Base-by-base conservation (phyloP, 1,140 invertebrate species). In the Aphaenogaster floridana region DNA sequence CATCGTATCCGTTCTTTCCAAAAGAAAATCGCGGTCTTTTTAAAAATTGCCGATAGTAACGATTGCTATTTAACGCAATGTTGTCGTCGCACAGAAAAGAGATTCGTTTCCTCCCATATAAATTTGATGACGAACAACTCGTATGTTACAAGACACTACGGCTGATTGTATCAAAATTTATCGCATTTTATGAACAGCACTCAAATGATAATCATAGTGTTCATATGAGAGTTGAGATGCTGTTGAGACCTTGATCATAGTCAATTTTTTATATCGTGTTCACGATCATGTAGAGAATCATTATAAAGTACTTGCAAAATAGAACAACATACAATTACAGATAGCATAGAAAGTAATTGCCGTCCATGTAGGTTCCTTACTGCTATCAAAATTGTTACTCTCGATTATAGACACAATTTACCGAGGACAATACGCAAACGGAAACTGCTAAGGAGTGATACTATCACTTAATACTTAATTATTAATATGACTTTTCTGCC, bases 321-420 rank as follows among this genome's bases (percentile, higher is more conserved):
- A 28, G 13, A 57, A 45, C n/a, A 57, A 52, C 64, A 42, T 61
- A 34, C 79, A 68, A 84, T 69, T 71, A 45, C 63, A 84, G 79
- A 66, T 90, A 90, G 89, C 42, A 80, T 94, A 94, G 88, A 89
- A 90, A 92, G 83, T 91, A 91, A 93, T 91, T 93, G 93, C 93
- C 93, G 93, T 94, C 93, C 93, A 94, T 85, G 88, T 92, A 94
- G 88, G 68, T 91, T 91, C 83, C 83, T 90, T 86, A 79, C 39
- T 84, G 69, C 72, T 74, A 63, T 88, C 77, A 90, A 90, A 88
- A 90, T 90, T 91, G 39, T 86, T 80, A 54, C 13, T 17, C 50
- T 69, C 64, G 48, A 28, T 69, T 39, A 42, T 21, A 54, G 28
- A 59, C 28, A 68, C 39, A 66, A 48, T 64, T 48, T 63, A 72